Base-by-base conservation (phyloP, 2,113 vertebrate species). In the Fregata magnificens region DNA sequence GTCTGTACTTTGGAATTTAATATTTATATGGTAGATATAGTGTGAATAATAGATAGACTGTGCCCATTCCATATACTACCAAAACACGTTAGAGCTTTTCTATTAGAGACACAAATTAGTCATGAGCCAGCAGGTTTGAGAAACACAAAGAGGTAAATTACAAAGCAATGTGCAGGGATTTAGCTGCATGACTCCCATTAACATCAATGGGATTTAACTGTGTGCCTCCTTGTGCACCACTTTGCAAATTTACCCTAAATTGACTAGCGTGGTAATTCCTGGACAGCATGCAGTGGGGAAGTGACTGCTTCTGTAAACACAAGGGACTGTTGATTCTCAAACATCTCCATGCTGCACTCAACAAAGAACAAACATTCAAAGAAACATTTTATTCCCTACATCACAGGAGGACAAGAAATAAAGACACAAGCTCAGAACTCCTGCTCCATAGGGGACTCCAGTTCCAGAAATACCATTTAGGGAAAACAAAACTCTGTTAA, bases 81-180 rank as follows among this genome's bases (percentile, higher is more conserved):
- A 90, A 97, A 94, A 67, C 62, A 86, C 2, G 12, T 80, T 73
- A 78, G 61, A 89, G 73, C 5, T 87, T 95, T 94, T 77, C 81
- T 96, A 38, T 67, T 85, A 85, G 84, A 97, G 91, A 95, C 50
- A 94, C 66, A 94, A 96, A 97, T 97, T 96, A 97, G 84, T 94
- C 93, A 95, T 80, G 67, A 95, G 66, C 86, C 91, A 96, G 89
- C 74, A 97, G 94, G 81, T 96, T 86, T 93, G 91, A 93, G 89
- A 94, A 97, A 95, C 87, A 97, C 84, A 91, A 93, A 97, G 95
- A 91, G 87, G 86, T 96, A 97, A 97, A 97, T 96, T 92, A 95
- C 92, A 97, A 97, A 95, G 90, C 88, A 86, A 95, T n/a, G 81
- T 88, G 78, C 84, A 88, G 59, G 89, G 96, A 96, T 96, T 97